These are phyloP conservation scores for Ridgeia piscesae DNA, from an alignment of 1,140 invertebrate species.

Conservation along the genomic window DNA sequence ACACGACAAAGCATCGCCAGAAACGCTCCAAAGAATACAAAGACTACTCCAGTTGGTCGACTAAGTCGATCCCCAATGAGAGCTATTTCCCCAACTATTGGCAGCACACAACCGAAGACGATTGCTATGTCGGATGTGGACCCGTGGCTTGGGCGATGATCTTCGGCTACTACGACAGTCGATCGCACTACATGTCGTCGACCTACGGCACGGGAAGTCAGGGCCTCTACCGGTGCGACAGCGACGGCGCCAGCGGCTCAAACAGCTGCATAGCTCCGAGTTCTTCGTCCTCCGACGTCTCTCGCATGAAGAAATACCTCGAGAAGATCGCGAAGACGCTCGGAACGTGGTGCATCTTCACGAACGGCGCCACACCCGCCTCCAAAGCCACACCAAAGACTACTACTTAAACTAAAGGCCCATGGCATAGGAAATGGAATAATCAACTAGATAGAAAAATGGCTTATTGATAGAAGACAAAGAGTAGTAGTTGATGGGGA, in stretches of 20 bases:
- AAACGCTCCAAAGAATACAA: slow-evolving; percentile 23
- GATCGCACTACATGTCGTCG: slow-evolving; percentile 16
- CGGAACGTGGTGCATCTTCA: slow-evolving; percentile 30
- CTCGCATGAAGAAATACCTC: background rate
- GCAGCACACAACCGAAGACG: slow-evolving; percentile 21
- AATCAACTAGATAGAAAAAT: no score
- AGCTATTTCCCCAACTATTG: slow-evolving; percentile 30
- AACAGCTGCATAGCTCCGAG: slow-evolving; percentile 14
- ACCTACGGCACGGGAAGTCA: slow-evolving; percentile 22
- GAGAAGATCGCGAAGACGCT: background rate
- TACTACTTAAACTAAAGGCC: no score
- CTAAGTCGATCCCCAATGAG: slow-evolving; percentile 22
- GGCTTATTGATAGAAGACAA: no score
- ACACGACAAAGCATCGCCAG: background rate
- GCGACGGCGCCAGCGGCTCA: slow-evolving; percentile 25
- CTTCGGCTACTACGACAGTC: slow-evolving; percentile 32
- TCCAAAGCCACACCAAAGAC: no score
- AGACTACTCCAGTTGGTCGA: background rate
- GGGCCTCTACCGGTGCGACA: slow-evolving; percentile 27
- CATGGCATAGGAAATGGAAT: no score
- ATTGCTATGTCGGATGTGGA: slow-evolving; percentile 31
- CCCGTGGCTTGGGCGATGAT: slow-evolving; percentile 33
- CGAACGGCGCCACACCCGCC: slow-evolving; percentile 28
- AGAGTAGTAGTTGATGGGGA: no score
- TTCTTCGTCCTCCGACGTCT: background rate